These are phyloP conservation scores for Gallinago paraguaiae DNA, from an alignment of 2,113 vertebrate species.

Conservation along the genomic window DNA sequence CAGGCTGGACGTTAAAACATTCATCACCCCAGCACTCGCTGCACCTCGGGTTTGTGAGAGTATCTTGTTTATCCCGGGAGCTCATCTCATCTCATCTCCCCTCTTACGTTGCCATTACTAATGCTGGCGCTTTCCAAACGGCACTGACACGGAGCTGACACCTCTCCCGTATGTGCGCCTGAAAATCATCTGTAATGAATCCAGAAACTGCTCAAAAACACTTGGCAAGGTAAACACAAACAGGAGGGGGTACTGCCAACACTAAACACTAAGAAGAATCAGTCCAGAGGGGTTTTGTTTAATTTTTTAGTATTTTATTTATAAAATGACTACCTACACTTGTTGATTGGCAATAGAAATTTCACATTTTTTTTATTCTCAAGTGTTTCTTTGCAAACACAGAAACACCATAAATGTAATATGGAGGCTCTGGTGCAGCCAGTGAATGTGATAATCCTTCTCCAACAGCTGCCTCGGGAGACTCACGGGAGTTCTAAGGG, in stretches of 20 bases:
- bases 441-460: not conserved
- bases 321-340: not conserved
- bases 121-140: not conserved
- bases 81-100: not conserved
- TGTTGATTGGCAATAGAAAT: not conserved
- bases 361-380: not conserved
- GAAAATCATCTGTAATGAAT: not conserved
- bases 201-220: not conserved
- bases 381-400: not conserved
- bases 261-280: not conserved
- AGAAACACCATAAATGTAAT: not conserved
- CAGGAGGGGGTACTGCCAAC: not conserved
- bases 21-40: slow-evolving; percentile 5
- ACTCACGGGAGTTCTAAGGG: not conserved
- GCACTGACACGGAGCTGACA: not conserved
- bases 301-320: not conserved
- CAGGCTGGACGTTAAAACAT: slow-evolving; percentile 42
- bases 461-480: not conserved
- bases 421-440: not conserved
- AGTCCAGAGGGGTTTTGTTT: not conserved
- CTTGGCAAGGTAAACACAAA: not conserved
- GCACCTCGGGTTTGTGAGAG: slow-evolving; percentile 9
- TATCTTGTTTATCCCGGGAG: slow-evolving; percentile 30
- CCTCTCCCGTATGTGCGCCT: not conserved
- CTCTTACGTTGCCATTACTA: not conserved